Conservation (phyloP, 2,888 invertebrate genomes). For the Chaitophorus viminalis region DNA sequence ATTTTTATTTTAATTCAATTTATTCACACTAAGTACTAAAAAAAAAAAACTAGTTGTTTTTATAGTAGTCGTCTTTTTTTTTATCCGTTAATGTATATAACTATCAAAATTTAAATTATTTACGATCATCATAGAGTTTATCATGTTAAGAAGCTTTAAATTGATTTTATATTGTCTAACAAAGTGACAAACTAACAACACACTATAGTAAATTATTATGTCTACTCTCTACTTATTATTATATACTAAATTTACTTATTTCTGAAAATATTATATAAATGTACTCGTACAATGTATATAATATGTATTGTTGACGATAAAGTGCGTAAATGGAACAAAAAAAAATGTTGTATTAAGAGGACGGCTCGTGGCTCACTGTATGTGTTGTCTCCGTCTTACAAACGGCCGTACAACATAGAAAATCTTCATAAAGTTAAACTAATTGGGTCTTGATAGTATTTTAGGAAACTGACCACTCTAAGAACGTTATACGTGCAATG, state of each 20-base stretch:
- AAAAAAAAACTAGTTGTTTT: constrained; percentile 28
- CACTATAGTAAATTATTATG: too few species aligned
- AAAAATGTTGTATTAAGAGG: too few species aligned
- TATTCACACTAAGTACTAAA: not conserved
- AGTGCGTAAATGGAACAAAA: too few species aligned
- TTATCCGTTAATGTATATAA: not conserved
- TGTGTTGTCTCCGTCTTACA: too few species aligned
- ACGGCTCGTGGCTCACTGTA: too few species aligned
- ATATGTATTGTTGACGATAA: not conserved
- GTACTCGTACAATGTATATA: too few species aligned
- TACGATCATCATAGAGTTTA: not conserved
- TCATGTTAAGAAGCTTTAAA: not conserved
- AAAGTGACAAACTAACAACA: too few species aligned
- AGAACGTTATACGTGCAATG: too few species aligned
- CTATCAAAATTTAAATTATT: not conserved
- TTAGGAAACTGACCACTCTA: too few species aligned
- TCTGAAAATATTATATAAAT: not conserved
- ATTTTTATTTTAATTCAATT: constrained; percentile 12
- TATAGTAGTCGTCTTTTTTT: not conserved
- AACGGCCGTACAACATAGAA: too few species aligned
- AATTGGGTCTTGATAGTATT: too few species aligned
- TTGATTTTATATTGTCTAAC: not conserved
- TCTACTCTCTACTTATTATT: not conserved
- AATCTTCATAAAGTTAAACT: too few species aligned
- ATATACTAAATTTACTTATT: not conserved